phyloP scores from a whole-genome alignment of 2,113 vertebrate genomes.

The Herpailurus yagouaroundi region DNA sequence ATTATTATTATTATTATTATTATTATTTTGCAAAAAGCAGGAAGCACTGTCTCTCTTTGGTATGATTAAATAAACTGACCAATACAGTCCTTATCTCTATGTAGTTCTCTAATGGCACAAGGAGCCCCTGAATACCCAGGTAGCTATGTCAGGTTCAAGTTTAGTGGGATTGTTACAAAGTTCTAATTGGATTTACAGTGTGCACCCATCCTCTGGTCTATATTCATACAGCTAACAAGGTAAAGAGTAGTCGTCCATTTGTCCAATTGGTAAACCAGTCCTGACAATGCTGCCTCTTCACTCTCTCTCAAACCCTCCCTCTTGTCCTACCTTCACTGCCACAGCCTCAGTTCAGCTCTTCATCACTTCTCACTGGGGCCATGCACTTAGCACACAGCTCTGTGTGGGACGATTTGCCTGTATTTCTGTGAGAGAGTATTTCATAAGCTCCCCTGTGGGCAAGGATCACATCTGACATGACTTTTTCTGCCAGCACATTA shows the following conservation, averaged over 20 bases:
- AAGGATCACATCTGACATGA: background rate
- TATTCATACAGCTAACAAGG: background rate
- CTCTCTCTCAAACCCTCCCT: background rate
- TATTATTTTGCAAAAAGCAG: background rate
- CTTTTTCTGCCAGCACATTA: background rate
- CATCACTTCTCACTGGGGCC: background rate
- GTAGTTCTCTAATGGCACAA: background rate
- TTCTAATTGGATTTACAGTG: background rate
- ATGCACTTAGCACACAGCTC: background rate
- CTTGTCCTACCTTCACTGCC: background rate
- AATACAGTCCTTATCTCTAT: background rate
- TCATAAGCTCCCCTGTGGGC: background rate
- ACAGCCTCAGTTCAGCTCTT: background rate
- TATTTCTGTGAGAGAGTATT: background rate
- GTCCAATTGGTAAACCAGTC: background rate
- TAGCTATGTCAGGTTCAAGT: background rate
- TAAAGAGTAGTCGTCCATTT: background rate
- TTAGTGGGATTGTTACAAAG: background rate
- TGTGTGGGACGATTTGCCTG: background rate
- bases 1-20: background rate
- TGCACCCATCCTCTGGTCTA: background rate
- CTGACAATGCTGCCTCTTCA: background rate
- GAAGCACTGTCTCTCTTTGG: background rate
- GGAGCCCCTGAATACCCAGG: background rate
- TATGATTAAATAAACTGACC: background rate